phyloP scores from a whole-genome alignment of 2,888 invertebrate species.

The Paralinhomoeus sp. region DNA sequence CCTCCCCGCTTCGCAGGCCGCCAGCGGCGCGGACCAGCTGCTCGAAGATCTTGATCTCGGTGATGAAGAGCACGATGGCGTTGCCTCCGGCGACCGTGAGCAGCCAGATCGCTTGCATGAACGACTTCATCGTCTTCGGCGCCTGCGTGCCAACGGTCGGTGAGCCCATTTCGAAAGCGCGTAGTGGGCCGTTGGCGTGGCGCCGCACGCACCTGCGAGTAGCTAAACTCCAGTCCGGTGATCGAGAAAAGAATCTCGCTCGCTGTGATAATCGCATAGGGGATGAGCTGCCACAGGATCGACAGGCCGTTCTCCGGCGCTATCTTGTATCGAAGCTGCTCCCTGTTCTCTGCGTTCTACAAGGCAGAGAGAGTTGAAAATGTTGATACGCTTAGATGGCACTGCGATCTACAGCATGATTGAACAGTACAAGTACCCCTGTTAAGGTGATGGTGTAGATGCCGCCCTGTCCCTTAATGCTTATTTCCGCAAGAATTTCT shows the following conservation, averaged over 20 bases:
- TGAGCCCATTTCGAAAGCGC: not conserved
- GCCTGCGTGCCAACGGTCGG: conserved; percentile 33
- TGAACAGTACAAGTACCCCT: no score
- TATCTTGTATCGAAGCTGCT: not conserved
- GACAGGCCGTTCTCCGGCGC: conserved; percentile 16
- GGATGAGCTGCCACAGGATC: conserved; percentile 29
- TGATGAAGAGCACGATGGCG: conserved; percentile 63
- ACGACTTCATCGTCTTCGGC: conserved; percentile 74
- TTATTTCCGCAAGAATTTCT: no score
- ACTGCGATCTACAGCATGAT: no score
- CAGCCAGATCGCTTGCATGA: conserved; percentile 71
- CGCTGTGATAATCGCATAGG: conserved; percentile 30
- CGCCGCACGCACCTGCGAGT: conserved; percentile 12
- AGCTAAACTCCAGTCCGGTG: conserved; percentile 29
- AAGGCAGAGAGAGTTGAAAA: no score
- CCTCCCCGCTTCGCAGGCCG: no score
- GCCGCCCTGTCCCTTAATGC: no score
- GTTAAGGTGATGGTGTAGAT: no score
- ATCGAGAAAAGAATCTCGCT: conserved; percentile 33
- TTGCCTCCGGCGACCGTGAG: conserved; percentile 80
- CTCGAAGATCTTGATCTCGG: not conserved
- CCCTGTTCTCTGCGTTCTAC: no score
- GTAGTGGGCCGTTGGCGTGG: not conserved
- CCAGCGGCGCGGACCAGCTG: not conserved
- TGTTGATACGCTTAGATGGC: no score